phyloP scores from a whole-genome alignment of 2,113 vertebrate genomes.

The Poeciliopsis turrubarensis region DNA sequence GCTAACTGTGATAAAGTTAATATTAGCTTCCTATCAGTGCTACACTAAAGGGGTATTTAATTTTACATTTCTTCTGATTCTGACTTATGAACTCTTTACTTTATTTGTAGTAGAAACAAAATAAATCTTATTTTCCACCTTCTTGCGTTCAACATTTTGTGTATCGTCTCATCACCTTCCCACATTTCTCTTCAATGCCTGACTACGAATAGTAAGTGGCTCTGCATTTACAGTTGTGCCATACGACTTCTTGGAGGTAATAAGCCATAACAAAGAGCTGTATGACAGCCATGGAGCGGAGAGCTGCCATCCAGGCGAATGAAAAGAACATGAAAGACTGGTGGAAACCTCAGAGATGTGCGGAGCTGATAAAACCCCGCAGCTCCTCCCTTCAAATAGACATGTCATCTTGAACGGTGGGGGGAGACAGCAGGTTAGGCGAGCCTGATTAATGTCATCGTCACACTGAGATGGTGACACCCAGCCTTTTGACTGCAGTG shows the following conservation, averaged over 20 bases:
- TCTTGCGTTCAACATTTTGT: background rate
- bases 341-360: slow-evolving; percentile 69
- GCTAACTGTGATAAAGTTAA: background rate
- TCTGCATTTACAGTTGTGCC: slow-evolving; percentile 39
- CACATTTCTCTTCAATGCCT: slow-evolving; percentile 39
- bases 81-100: background rate
- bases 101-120: too few species aligned
- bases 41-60: too few species aligned
- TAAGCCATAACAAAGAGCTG: slow-evolving; percentile 68
- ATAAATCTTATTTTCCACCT: background rate
- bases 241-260: slow-evolving; percentile 58
- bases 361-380: slow-evolving; percentile 60
- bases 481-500: slow-evolving; percentile 32
- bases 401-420: slow-evolving; percentile 58
- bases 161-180: background rate
- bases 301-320: slow-evolving; percentile 61
- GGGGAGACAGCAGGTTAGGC: slow-evolving; percentile 67
- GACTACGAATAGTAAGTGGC: slow-evolving; percentile 49
- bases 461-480: slow-evolving; percentile 47
- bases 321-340: slow-evolving; percentile 73
- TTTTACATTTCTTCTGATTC: too few species aligned
- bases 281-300: slow-evolving; percentile 57
- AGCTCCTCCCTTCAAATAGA: slow-evolving; percentile 62
- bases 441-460: slow-evolving; percentile 62
- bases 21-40: too few species aligned